Conservation (phyloP, 2,888 invertebrate species). For the Bhutanitis thaidina region DNA sequence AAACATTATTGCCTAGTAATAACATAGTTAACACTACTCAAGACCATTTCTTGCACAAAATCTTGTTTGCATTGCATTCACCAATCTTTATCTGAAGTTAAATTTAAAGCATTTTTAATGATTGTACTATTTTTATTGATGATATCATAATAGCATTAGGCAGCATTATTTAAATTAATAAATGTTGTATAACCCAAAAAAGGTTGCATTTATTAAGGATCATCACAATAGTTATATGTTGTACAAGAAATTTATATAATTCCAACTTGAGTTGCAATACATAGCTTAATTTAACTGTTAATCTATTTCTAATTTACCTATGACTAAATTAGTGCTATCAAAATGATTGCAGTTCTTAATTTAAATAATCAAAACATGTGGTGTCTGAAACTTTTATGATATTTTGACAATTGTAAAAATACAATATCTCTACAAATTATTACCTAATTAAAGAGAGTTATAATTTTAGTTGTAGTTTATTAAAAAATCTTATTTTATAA, state of each 20-base stretch:
- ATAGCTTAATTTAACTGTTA: background rate
- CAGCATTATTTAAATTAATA: background rate
- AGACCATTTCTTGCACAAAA: conserved; percentile 1
- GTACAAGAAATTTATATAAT: background rate
- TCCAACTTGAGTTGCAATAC: background rate
- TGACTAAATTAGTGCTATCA: background rate
- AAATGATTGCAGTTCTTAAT: background rate
- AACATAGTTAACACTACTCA: background rate
- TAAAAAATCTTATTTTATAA: background rate
- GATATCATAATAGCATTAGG: conserved; percentile 5
- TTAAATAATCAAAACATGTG: no score
- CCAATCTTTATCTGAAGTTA: background rate
- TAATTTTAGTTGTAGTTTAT: background rate
- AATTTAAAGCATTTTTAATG: background rate
- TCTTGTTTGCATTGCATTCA: background rate
- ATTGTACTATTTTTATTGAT: no score
- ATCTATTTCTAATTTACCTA: background rate
- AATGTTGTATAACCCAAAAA: conserved; percentile 10
- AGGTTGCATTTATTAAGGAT: background rate
- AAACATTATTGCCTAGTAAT: conserved; percentile 4
- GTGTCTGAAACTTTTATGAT: no score
- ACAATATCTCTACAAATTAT: no score
- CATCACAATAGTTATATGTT: background rate
- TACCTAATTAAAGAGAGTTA: background rate
- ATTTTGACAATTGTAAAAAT: no score